phyloP scores from a whole-genome alignment of 2,888 invertebrate genomes.

The Microchrysa polita region DNA sequence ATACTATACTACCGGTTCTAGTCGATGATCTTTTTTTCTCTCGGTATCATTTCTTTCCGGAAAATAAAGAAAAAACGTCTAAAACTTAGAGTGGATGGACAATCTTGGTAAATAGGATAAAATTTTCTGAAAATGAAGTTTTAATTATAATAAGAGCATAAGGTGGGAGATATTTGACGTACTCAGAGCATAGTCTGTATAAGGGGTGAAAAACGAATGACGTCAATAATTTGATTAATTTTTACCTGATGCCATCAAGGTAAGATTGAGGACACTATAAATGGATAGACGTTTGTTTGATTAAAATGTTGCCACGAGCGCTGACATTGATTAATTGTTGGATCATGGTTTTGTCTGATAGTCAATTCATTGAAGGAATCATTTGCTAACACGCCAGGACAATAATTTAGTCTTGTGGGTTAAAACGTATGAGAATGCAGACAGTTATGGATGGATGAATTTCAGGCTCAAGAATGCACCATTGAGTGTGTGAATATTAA shows the following conservation, averaged over 20 bases:
- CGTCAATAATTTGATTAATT: constrained; percentile 9
- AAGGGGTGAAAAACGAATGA: not conserved
- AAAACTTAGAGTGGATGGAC: too few species aligned
- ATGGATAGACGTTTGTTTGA: not conserved
- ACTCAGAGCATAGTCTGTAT: not conserved
- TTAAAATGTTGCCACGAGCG: not conserved
- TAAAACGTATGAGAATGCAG: too few species aligned
- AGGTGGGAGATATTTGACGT: not conserved
- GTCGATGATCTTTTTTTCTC: too few species aligned
- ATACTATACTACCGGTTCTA: too few species aligned
- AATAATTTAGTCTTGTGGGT: too few species aligned
- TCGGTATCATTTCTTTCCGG: too few species aligned
- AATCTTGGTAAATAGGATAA: not conserved
- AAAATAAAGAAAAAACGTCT: too few species aligned
- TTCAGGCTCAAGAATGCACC: too few species aligned
- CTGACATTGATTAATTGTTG: constrained; percentile 1
- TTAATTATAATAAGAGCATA: not conserved
- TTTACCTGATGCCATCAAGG: not conserved
- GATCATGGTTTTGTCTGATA: not conserved
- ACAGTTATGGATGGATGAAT: too few species aligned
- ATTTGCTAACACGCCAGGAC: too few species aligned
- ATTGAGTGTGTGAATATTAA: too few species aligned
- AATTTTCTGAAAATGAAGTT: constrained; percentile 11
- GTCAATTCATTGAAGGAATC: too few species aligned
- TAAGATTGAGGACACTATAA: not conserved